Percentiles rank a stretch among this genome's conserved stretches.
phyloP scores from a whole-genome alignment of 1,140 invertebrate genomes.

The Microplitis mediator region DNA sequence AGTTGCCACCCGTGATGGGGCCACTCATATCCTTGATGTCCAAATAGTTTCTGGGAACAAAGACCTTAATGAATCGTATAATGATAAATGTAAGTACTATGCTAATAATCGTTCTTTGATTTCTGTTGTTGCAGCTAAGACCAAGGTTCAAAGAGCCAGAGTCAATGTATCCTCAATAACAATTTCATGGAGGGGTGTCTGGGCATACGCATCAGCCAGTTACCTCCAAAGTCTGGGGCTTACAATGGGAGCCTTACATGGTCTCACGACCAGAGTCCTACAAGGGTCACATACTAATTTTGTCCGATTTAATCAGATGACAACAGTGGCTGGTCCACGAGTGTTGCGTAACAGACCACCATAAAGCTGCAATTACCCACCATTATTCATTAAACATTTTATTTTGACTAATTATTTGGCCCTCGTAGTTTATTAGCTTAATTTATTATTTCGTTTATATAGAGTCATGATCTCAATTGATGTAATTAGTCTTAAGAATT shows the following conservation, averaged over 20 bases:
- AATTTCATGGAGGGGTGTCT: conserved; percentile 27
- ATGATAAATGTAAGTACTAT: conserved; percentile 23
- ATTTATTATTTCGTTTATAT: too few relatives aligned
- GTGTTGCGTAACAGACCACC: too few relatives aligned
- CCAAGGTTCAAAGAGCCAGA: not conserved
- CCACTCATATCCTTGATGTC: conserved; percentile 21
- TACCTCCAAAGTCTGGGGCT: not conserved
- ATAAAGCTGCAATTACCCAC: too few relatives aligned
- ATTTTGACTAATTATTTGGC: too few relatives aligned
- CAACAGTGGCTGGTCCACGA: not conserved
- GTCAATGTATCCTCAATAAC: conserved; percentile 5
- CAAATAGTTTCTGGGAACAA: conserved; percentile 17
- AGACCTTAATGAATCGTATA: not conserved
- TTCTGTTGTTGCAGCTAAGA: not conserved
- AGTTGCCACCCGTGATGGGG: not conserved
- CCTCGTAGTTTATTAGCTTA: too few relatives aligned
- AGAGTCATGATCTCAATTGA: too few relatives aligned
- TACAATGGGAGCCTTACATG: not conserved
- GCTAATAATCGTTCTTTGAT: not conserved
- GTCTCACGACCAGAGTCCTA: conserved; percentile 19
- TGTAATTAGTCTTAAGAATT: too few relatives aligned
- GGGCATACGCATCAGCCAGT: not conserved
- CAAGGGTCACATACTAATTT: conserved; percentile 28
- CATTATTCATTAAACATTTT: too few relatives aligned
- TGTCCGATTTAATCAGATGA: conserved; percentile 24